Percentiles rank a stretch among this genome's conserved stretches.
Conservation (phyloP, 2,797 vertebrate species). For the Cirrhinus molitorella region DNA sequence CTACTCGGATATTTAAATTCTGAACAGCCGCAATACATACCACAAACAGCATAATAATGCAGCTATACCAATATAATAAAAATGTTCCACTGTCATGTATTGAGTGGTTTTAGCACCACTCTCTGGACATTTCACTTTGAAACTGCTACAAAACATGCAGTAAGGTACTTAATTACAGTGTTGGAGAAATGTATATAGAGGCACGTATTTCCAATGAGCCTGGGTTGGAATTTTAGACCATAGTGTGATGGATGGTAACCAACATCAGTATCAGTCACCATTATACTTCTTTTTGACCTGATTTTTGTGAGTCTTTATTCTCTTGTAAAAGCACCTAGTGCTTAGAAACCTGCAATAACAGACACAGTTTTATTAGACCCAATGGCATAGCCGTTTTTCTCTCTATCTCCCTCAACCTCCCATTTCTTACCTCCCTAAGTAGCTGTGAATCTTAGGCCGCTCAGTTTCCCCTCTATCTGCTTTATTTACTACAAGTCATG, state of each 20-base stretch:
- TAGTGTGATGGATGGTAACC: not conserved
- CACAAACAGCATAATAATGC: too few species aligned
- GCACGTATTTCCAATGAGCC: too few species aligned
- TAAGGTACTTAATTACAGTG: too few species aligned
- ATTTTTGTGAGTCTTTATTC: slow-evolving; percentile 73
- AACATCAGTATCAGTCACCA: slow-evolving; percentile 20
- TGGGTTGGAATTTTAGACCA: too few species aligned
- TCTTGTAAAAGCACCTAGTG: slow-evolving; percentile 74
- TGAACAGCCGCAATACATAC: too few species aligned
- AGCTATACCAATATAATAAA: too few species aligned
- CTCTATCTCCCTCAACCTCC: slow-evolving; percentile 62
- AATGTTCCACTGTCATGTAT: too few species aligned
- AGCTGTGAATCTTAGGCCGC: slow-evolving; percentile 18
- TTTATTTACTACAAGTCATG: slow-evolving; percentile 30
- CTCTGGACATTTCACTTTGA: too few species aligned
- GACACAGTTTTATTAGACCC: slow-evolving; percentile 71
- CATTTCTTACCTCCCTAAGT: slow-evolving; percentile 45
- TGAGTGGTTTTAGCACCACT: too few species aligned
- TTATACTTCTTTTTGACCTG: slow-evolving; percentile 71
- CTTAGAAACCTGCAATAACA: slow-evolving; percentile 80
- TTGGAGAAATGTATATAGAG: too few species aligned
- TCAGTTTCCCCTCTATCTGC: not conserved
- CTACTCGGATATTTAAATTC: too few species aligned
- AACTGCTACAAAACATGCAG: too few species aligned
- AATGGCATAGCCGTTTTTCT: slow-evolving; percentile 66